Base-by-base conservation (phyloP, 2,888 invertebrate genomes). In the Lepidonotus clava region DNA sequence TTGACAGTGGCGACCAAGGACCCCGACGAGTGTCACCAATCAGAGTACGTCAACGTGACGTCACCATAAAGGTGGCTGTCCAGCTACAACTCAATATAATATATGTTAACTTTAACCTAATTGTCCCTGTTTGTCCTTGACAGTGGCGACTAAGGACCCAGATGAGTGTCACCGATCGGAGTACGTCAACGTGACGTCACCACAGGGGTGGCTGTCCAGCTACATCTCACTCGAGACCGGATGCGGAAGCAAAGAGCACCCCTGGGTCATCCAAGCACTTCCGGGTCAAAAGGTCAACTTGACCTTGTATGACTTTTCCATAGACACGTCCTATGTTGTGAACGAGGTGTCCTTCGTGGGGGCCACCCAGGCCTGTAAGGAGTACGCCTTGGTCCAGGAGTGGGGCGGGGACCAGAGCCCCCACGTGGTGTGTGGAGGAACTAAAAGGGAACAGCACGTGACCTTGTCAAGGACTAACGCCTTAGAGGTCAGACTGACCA, bases 301-400 rank as follows among this genome's bases (percentile, higher is more conserved):
- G 32, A 71, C 85, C 32, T 51, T 85, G 32, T 85, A 85, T 51
- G 85, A 85, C 51, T 67, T 85, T 38, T 85, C 85, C 24, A 67
- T 46, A 5, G 71, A 85, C 24, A 76, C 61, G 5, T 46, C 67
- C 2, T 85, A 85, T 36, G 38, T 46, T 28, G 46, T 66, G 67
- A 67, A 85, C 34, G 67, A 71, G 51, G 67, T 85, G 71, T 32
- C 28, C 38, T 85, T 67, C 51, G 46, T 28, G 21, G 53, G 41
- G n/a, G 32, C 38, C 11, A 85, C 85, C 0, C 71, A 85, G 36
- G 85, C 66, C 11, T 85, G 85, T 41, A 85, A 71, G 53, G 85
- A 85, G 36, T 85, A 85, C 46, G 85, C 85, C 71, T 34, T 85
- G 46, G 67, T 85, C 0, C 85, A 85, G 46, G 85, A 85, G 71